phyloP scores from a whole-genome alignment of 2,888 invertebrate species.

The Tipula lateralis region DNA sequence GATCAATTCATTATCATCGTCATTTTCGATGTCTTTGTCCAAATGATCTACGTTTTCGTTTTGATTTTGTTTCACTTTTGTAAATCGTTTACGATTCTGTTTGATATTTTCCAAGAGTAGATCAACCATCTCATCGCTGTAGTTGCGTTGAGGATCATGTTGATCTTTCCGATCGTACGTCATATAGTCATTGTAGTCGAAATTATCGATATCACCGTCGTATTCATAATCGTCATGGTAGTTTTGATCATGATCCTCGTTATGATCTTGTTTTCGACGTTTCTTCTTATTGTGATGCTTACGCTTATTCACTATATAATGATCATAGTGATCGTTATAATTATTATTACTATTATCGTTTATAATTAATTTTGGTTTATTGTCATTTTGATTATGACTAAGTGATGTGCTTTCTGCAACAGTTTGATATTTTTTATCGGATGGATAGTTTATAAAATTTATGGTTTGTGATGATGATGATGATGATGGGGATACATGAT shows the following conservation, averaged over 20 bases:
- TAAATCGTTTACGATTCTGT: background rate
- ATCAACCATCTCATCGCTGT: background rate
- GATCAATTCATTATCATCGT: conserved; percentile 34
- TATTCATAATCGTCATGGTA: conserved; percentile 36
- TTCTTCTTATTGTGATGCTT: conserved; percentile 36
- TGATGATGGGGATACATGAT: background rate
- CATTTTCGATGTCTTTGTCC: background rate
- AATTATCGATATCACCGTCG: conserved; percentile 35
- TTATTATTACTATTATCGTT: conserved; percentile 27
- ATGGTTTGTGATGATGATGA: background rate
- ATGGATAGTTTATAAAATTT: background rate
- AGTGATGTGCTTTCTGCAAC: conserved; percentile 31
- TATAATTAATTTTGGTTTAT: conserved; percentile 32
- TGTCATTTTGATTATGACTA: conserved; percentile 32
- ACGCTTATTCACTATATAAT: conserved; percentile 41
- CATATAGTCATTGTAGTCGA: background rate
- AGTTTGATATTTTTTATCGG: conserved; percentile 30
- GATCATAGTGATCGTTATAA: conserved; percentile 38
- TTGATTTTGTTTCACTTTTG: background rate
- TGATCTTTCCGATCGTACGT: background rate
- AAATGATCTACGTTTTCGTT: background rate
- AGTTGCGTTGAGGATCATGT: background rate
- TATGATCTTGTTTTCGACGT: conserved; percentile 40
- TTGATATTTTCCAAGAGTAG: background rate
- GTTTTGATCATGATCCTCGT: conserved; percentile 39